phyloP scores from a whole-genome alignment of 2,888 invertebrate species.

The Zygaena filipendulae region DNA sequence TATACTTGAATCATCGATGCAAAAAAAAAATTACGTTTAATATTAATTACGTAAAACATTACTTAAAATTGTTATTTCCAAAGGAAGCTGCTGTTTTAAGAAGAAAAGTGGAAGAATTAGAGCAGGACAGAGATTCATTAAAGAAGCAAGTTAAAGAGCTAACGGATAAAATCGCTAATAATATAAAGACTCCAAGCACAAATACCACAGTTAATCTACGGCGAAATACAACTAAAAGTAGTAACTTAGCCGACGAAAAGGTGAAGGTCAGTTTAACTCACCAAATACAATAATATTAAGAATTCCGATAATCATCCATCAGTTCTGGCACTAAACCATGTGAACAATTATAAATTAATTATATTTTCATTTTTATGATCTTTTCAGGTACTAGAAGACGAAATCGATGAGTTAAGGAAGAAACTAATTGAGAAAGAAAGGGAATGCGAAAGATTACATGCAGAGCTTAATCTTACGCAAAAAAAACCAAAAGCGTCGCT shows the following conservation, averaged over 20 bases:
- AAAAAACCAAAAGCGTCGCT: conserved; percentile 72
- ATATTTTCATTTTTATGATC: too few relatives aligned
- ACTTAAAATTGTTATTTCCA: conserved; percentile 9
- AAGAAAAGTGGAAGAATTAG: conserved; percentile 85
- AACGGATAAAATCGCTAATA: conserved; percentile 74
- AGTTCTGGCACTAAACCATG: too few relatives aligned
- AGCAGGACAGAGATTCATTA: conserved; percentile 79
- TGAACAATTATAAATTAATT: too few relatives aligned
- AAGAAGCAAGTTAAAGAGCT: conserved; percentile 82
- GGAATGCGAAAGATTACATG: conserved; percentile 79
- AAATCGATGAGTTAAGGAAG: conserved; percentile 77
- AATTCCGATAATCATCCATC: too few relatives aligned
- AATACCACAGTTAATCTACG: conserved; percentile 35
- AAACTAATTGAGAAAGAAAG: conserved; percentile 86
- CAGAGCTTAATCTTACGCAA: conserved; percentile 73
- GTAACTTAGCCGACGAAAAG: conserved; percentile 73
- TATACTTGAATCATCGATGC: too few relatives aligned
- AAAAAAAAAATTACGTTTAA: background rate
- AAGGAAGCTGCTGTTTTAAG: conserved; percentile 85
- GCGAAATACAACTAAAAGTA: conserved; percentile 42
- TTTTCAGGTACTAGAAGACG: conserved; percentile 77
- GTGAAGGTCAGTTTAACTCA: conserved; percentile 65
- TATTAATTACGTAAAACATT: background rate
- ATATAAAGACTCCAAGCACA: conserved; percentile 38
- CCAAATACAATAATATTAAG: conserved; percentile 2